Evolutionary conservation across 2,888 invertebrate species (phyloP).

Genomic region (Alcis repandata): DNA sequence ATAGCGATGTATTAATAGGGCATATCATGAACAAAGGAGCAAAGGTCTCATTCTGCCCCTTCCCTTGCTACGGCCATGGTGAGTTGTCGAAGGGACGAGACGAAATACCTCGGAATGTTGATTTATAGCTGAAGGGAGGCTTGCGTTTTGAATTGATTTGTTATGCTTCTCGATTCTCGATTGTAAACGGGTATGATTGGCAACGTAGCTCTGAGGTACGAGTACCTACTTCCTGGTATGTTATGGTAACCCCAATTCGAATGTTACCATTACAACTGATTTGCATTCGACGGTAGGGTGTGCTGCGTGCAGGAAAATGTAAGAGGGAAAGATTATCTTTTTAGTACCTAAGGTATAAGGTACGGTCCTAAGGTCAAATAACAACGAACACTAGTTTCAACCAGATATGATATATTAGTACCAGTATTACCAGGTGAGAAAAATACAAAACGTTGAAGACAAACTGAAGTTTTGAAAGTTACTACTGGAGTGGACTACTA

Average conservation of each 20-base stretch:
- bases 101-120: conserved; percentile 36
- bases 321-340: background rate
- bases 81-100: conserved; percentile 33
- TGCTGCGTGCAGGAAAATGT: conserved; percentile 12
- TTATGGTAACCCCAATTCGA: conserved; percentile 24
- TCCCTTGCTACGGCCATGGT: background rate
- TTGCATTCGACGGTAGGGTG: conserved; percentile 17
- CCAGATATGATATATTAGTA: too few species aligned
- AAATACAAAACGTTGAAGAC: too few species aligned
- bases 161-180: conserved; percentile 38
- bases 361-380: background rate
- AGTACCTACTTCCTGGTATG: conserved; percentile 19
- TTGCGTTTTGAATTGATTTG: conserved; percentile 49
- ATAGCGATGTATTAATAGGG: background rate
- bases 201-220: conserved; percentile 19
- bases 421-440: too few species aligned
- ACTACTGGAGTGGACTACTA: too few species aligned
- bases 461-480: background rate
- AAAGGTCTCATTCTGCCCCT: background rate
- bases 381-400: background rate
- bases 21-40: background rate
- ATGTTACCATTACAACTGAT: conserved; percentile 24
- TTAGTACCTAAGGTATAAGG: background rate
- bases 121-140: conserved; percentile 45
- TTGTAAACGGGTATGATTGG: conserved; percentile 32